phyloP scores from a whole-genome alignment of 2,113 vertebrate species.

The Pollimyrus isidori region DNA sequence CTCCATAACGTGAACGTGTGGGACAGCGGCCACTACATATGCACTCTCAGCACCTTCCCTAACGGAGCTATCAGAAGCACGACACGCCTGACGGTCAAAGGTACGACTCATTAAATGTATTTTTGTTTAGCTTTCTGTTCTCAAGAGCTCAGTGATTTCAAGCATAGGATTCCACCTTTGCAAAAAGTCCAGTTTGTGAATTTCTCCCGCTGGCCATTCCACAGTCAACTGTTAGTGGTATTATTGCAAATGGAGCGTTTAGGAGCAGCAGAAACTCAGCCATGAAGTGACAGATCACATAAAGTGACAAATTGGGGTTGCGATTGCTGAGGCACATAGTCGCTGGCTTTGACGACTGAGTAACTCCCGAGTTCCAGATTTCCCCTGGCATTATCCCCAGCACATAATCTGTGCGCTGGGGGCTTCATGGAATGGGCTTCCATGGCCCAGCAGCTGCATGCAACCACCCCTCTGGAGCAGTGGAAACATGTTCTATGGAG shows the following conservation, averaged over 20 bases:
- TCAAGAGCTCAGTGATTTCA: background rate
- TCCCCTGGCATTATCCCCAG: background rate
- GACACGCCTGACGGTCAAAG: slow-evolving; percentile 39
- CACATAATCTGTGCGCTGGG: background rate
- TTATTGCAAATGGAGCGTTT: background rate
- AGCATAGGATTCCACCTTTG: background rate
- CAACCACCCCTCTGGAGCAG: background rate
- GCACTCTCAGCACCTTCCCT: slow-evolving; percentile 42
- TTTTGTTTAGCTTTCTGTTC: background rate
- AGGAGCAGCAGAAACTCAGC: background rate
- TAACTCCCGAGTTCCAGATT: no score
- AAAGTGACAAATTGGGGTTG: background rate
- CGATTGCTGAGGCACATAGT: background rate
- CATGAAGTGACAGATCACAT: background rate
- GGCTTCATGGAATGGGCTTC: background rate
- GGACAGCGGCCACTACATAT: slow-evolving; percentile 44
- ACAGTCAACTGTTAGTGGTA: background rate
- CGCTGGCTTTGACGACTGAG: background rate
- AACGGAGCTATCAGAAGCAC: background rate
- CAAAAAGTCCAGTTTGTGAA: background rate
- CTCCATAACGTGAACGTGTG: slow-evolving; percentile 25
- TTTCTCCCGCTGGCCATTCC: background rate
- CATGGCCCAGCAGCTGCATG: background rate
- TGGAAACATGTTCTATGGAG: background rate
- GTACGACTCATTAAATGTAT: slow-evolving; percentile 2